Percentiles rank a stretch among this genome's conserved stretches.
phyloP scores from a whole-genome alignment of 2,797 vertebrate genomes.

The Choloepus didactylus region DNA sequence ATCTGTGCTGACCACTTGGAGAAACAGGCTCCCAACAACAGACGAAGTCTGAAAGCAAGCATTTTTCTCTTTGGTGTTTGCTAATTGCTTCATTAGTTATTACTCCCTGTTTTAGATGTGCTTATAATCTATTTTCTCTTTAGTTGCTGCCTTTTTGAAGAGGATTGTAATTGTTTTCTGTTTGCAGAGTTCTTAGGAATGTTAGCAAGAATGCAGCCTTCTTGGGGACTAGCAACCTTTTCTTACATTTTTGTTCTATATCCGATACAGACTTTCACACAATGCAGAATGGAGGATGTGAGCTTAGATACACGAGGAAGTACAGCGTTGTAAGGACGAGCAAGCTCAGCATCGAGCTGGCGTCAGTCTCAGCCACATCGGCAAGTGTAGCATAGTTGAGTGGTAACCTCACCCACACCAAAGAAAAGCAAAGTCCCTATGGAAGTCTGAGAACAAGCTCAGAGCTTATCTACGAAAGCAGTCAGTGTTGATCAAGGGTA shows the following conservation, averaged over 20 bases:
- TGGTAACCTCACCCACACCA: constrained; percentile 26
- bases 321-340: background rate
- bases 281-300: background rate
- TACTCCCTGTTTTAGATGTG: background rate
- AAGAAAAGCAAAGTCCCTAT: background rate
- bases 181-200: background rate
- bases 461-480: constrained; percentile 52
- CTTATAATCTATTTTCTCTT: background rate
- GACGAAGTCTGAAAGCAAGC: background rate
- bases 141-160: background rate
- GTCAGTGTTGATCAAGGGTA: constrained; percentile 86
- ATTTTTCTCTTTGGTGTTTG: background rate
- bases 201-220: background rate
- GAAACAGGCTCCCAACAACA: background rate
- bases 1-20: background rate
- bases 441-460: background rate
- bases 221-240: background rate
- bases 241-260: background rate
- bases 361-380: background rate
- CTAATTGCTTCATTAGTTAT: background rate
- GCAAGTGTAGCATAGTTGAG: constrained; percentile 66
- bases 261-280: background rate
- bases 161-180: background rate
- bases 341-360: background rate
- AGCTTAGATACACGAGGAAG: background rate